phyloP scores from a whole-genome alignment of 2,888 invertebrate species.

The Scaptomyza cyrtandrae region DNA sequence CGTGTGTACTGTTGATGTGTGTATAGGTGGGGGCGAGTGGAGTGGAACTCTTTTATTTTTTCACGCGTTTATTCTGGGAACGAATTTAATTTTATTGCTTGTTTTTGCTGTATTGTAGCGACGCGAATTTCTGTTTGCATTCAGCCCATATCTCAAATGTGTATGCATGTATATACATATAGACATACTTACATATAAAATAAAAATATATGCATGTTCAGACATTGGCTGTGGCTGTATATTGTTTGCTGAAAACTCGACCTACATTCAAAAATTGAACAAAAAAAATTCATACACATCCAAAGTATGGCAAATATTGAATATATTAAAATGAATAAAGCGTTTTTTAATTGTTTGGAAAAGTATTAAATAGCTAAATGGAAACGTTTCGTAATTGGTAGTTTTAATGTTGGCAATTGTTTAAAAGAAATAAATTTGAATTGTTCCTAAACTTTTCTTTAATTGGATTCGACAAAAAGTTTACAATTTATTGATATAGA shows the following conservation, averaged over 20 bases:
- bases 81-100: constrained; percentile 70
- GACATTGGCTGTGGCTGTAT: background rate
- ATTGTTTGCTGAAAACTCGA: constrained; percentile 48
- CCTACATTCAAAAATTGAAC: constrained; percentile 44
- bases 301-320: constrained; percentile 28
- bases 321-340: constrained; percentile 20
- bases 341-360: constrained; percentile 19
- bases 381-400: constrained; percentile 2
- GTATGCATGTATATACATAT: constrained; percentile 16
- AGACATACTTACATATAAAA: constrained; percentile 2
- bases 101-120: constrained; percentile 32
- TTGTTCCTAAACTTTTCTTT: background rate
- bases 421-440: background rate
- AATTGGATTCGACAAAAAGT: too few species aligned
- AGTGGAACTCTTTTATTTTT: constrained; percentile 35
- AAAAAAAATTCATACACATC: constrained; percentile 3
- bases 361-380: constrained; percentile 10
- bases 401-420: background rate
- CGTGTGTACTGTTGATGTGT: constrained; percentile 5
- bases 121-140: constrained; percentile 44
- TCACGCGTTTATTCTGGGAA: constrained; percentile 54
- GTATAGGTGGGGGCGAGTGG: constrained; percentile 1
- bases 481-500: too few species aligned
- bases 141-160: constrained; percentile 23
- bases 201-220: background rate